Evolutionary conservation across 1,140 invertebrate species (phyloP), one percentile per base, ranked within the genome.

Genomic region (Hylaeus volcanicus): DNA sequence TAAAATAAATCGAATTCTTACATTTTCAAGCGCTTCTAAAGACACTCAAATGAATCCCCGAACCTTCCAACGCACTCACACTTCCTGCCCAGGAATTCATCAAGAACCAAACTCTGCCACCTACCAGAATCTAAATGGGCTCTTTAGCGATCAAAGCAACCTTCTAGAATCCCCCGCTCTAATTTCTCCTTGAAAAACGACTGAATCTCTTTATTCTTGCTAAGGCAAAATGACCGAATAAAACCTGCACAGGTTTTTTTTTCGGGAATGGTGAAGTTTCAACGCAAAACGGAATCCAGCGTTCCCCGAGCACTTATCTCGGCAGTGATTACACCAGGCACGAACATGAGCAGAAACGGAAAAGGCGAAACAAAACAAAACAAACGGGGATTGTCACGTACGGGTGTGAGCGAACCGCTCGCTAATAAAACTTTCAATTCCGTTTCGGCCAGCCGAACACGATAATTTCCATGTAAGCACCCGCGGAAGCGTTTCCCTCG

Each of bases 361-460:
- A 61, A 58, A 37, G 1, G 43, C 2, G 26, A 26, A 26, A 53
- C 9, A 55, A 51, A 63, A 79, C n/a, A 14, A 5, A 37, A 26
- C 41, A 45, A 26, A 48, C 39, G 14, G 26, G 58, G 55, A 26
- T 26, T 26, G 51, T 4, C 64, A 60, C 56, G 55, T 63, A 68
- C 37, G 48, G 53, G 43, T 66, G 53, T 41, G 26, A 26, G 39
- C 39, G 37, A 81, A 69, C 37, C 55, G 55, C 60, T 63, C 48
- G 41, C 70, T 83, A 81, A 85, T 85, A 83, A 86, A 86, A 83
- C 73, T 83, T 85, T 83, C 81, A 78, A 83, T 83, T 79, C 83
- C 68, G 9, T 71, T 74, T 79, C 48, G 75, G 55, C 58, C 58
- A 14, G 55, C 63, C 58, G 26, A 72, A 76, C 56, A 58, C 14